Evolutionary conservation across 2,797 vertebrate species (phyloP), one percentile per base, ranked within the genome.

Genomic region (Pseudochromis fuscus): DNA sequence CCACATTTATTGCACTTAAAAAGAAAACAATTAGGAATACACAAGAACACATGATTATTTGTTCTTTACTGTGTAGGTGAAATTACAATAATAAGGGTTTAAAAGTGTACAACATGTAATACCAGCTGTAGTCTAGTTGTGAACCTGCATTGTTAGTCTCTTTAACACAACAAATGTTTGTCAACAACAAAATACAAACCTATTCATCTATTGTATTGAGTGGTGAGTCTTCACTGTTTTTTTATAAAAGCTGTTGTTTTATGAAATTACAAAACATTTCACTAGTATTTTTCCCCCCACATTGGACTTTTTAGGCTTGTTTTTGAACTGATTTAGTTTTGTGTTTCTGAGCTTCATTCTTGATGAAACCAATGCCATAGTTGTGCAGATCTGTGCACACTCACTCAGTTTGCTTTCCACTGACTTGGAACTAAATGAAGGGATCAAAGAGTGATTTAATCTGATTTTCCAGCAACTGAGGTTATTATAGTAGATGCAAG

Each of bases 361-460:
- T 46, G 53, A 69, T 63, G 31, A 75, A 72, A 72, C 73, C 48
- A 55, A 51, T 51, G 70, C 48, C 67, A 25, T 23, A 42, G 13
- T 77, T 84, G 55, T 75, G 49, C 42, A 76, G 40, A 79, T 65
- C 62, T 61, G 57, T 51, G 57, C 72, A 38, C 63, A 16, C 33
- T 44, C 37, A 53, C 62, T 67, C 60, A 46, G 67, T 71, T 81
- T 79, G 56, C 64, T 23, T 72, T 57, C 51, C 62, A 67, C 57
- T 55, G 56, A 68, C 74, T 84, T 71, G 81, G 78, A 86, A 86
- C 72, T 79, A 73, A 85, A 71, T 42, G 37, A 57, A n/a, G 44
- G 67, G 70, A 88, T 89, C 83, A 91, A 85, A 86, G 67, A 49
- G 46, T 21, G 67, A 69, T 81, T 75, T 62, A 58, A 81, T 85